Conservation (phyloP, 2,797 vertebrate species). For the Acrocephalus scirpaceus region DNA sequence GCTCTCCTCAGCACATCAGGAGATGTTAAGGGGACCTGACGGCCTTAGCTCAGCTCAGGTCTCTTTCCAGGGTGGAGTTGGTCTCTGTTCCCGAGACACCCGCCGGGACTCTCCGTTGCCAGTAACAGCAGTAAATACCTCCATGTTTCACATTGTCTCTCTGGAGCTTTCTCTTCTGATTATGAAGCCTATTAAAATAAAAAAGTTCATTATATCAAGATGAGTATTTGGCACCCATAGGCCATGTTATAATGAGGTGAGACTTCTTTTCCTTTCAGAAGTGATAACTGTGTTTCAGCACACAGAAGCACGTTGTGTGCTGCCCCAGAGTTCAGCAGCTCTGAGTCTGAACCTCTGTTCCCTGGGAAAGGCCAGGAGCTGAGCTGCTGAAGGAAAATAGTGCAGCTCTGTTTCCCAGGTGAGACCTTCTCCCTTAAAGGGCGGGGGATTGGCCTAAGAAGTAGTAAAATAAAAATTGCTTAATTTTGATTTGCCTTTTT, state of each 20-base stretch:
- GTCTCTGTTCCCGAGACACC: not conserved
- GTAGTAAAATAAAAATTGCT: not conserved
- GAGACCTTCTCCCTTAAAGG: not conserved
- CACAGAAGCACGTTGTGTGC: not conserved
- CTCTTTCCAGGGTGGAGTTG: not conserved
- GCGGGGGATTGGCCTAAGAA: not conserved
- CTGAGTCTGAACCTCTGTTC: not conserved
- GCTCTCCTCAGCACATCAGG: not conserved
- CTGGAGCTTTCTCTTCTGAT: constrained; percentile 22
- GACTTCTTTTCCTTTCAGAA: constrained; percentile 26
- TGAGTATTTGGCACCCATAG: constrained; percentile 59
- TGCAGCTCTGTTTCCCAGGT: not conserved
- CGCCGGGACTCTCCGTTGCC: not conserved
- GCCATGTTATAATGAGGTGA: constrained; percentile 72
- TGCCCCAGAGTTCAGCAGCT: constrained; percentile 46
- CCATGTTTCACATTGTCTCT: not conserved
- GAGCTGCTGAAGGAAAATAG: not conserved
- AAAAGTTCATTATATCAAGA: constrained; percentile 52
- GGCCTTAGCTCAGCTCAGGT: constrained; percentile 4
- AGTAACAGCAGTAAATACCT: not conserved
- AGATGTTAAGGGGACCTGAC: constrained; percentile 45
- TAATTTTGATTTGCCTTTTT: constrained; percentile 6
- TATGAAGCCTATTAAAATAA: constrained; percentile 47
- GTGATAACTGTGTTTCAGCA: not conserved
- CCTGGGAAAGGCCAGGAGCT: constrained; percentile 19